phyloP scores from a whole-genome alignment of 35 echinoderm and acorn worm genomes.

The Ophiothrix spiculata region DNA sequence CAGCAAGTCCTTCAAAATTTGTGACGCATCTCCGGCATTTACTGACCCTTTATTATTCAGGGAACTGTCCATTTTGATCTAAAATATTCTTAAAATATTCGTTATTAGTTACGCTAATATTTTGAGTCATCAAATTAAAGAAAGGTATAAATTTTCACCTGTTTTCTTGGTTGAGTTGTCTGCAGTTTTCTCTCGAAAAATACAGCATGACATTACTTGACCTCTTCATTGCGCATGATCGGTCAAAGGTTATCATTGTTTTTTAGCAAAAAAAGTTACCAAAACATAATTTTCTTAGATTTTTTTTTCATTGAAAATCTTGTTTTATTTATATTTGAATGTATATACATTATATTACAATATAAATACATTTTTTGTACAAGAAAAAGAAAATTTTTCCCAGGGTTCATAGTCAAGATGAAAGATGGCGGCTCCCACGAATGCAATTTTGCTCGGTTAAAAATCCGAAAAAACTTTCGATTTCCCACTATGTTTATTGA shows the following conservation, averaged over 20 bases:
- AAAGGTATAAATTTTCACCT: not conserved
- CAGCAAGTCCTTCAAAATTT: slow-evolving; percentile 86
- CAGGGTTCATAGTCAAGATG: not conserved
- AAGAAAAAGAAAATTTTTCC: not conserved
- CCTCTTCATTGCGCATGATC: not conserved
- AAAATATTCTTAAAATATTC: slow-evolving; percentile 3
- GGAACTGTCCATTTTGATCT: slow-evolving; percentile 14
- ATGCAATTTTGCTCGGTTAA: not conserved
- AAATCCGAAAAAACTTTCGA: not conserved
- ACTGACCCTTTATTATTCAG: not conserved
- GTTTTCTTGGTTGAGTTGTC: not conserved
- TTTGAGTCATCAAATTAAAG: not conserved
- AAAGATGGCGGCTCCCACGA: slow-evolving; percentile 36
- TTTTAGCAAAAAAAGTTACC: not conserved
- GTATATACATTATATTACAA: not conserved
- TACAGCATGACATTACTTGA: slow-evolving; percentile 13
- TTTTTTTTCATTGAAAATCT: not conserved
- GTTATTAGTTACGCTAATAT: not conserved
- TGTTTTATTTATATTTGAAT: not conserved
- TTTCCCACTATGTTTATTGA: not conserved
- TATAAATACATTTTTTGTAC: not conserved
- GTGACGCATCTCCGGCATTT: slow-evolving; percentile 62
- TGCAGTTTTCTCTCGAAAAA: not conserved
- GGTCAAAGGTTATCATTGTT: not conserved
- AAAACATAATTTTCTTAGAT: not conserved